These are phyloP conservation scores for Dicrurus megarhynchus DNA, from an alignment of 2,113 vertebrate species.

Conservation along the genomic window DNA sequence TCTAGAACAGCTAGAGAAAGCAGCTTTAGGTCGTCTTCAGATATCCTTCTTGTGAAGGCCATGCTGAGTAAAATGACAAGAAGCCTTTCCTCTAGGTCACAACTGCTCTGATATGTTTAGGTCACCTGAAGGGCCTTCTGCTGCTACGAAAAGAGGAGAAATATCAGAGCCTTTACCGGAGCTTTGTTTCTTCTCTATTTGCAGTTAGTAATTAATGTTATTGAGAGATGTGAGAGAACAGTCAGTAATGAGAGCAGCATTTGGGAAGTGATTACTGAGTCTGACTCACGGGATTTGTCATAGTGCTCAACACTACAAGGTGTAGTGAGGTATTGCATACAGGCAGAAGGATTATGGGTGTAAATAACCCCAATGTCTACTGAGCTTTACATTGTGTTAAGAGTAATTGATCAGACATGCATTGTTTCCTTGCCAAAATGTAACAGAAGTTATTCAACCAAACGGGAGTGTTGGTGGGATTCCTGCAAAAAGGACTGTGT, in stretches of 20 bases:
- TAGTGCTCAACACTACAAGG: neutral
- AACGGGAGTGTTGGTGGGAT: neutral
- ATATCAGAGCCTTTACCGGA: neutral
- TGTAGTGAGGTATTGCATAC: neutral
- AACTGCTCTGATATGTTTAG: neutral
- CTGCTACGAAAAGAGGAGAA: neutral
- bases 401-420: neutral
- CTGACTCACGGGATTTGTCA: neutral
- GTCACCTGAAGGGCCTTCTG: neutral
- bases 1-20: neutral
- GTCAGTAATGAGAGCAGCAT: neutral
- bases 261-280: neutral
- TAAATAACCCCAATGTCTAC: neutral
- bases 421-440: neutral
- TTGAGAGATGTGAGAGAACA: neutral
- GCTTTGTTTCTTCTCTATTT: neutral
- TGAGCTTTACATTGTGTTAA: neutral
- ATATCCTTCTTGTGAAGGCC: neutral
- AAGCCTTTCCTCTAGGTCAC: neutral
- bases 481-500: neutral
- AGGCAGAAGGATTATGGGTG: neutral
- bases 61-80: neutral
- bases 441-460: neutral
- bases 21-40: neutral
- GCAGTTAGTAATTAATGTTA: neutral